phyloP scores from a whole-genome alignment of 30 jellyfish, hydroid and myxozoan genomes.

The Pelagia noctiluca region DNA sequence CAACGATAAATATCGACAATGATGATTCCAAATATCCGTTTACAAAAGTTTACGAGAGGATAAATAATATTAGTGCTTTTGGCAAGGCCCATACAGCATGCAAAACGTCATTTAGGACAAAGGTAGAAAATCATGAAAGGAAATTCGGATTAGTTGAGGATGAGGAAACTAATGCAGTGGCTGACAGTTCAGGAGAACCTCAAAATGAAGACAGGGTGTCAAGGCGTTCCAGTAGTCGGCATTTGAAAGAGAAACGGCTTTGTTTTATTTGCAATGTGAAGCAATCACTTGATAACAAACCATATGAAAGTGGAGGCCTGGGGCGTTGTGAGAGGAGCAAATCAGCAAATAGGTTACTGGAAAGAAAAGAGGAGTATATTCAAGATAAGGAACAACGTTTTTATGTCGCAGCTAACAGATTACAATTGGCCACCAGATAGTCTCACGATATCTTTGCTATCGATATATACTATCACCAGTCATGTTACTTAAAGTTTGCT shows the following conservation, averaged over 20 bases:
- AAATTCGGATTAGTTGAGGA: background rate
- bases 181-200: background rate
- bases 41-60: slow-evolving; percentile 7
- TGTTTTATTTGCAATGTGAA: background rate
- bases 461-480: too few relatives aligned
- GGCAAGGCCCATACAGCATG: background rate
- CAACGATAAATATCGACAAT: background rate
- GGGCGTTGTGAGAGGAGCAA: background rate
- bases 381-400: background rate
- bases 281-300: background rate
- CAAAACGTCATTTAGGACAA: slow-evolving; percentile 3
- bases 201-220: background rate
- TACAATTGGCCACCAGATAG: background rate
- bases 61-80: background rate
- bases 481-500: too few relatives aligned
- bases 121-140: background rate
- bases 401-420: background rate
- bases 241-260: slow-evolving; percentile 7
- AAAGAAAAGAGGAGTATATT: background rate
- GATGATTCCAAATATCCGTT: background rate
- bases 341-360: background rate
- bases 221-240: background rate
- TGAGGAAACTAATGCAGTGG: background rate
- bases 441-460: too few relatives aligned
- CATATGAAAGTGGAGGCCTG: slow-evolving; percentile 4